These are phyloP conservation scores for Sinotaia quadrata DNA, from an alignment of 2,888 invertebrate genomes.

Conservation along the genomic window DNA sequence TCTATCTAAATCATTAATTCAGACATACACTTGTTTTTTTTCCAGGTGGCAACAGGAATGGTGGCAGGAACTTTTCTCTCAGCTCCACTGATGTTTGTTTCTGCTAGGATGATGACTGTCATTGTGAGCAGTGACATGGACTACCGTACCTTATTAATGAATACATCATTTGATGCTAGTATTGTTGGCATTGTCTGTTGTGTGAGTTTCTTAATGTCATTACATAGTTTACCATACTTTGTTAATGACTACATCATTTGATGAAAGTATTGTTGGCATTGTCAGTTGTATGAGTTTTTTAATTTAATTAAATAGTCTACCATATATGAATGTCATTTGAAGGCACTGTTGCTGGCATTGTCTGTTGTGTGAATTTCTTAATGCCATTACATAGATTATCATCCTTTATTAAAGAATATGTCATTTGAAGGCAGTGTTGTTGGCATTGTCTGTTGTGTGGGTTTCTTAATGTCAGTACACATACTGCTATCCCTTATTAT, in stretches of 20 bases:
- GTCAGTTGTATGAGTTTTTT: constrained; percentile 78
- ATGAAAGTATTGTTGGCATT: constrained; percentile 85
- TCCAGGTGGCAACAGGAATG: constrained; percentile 92
- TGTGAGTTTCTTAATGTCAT: constrained; percentile 69
- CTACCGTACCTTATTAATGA: constrained; percentile 83
- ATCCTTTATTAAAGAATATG: constrained; percentile 83
- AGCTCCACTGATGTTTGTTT: constrained; percentile 94
- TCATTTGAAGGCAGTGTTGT: constrained; percentile 88
- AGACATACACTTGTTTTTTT: too few relatives aligned
- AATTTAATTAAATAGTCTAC: constrained; percentile 77
- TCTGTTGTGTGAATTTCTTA: constrained; percentile 78
- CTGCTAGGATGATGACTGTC: constrained; percentile 89
- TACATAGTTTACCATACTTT: constrained; percentile 83
- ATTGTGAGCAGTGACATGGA: constrained; percentile 81
- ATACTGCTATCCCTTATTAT: constrained; percentile 84
- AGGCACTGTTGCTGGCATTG: constrained; percentile 84
- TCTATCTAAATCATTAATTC: too few relatives aligned
- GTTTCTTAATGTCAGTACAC: constrained; percentile 68
- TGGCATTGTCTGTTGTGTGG: constrained; percentile 81
- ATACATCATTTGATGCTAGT: constrained; percentile 88
- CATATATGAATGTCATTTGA: constrained; percentile 87
- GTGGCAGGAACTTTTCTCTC: constrained; percentile 95
- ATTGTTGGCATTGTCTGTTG: constrained; percentile 84
- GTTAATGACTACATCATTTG: constrained; percentile 85
- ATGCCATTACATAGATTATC: constrained; percentile 80